Conservation (phyloP, 2,797 vertebrate species). For the Acrossocheilus wenchowensis region DNA sequence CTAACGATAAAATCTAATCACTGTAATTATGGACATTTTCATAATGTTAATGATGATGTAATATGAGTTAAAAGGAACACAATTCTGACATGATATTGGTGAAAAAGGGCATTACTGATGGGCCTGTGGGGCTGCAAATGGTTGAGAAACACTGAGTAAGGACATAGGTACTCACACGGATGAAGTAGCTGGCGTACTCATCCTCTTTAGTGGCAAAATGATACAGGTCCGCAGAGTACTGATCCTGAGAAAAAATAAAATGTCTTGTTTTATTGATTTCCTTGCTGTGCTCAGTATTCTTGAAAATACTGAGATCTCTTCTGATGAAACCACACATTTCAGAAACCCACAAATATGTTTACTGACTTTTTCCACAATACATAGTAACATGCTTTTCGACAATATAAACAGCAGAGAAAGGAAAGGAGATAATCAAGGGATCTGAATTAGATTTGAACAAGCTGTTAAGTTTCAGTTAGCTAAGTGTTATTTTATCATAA, state of each 20-base stretch:
- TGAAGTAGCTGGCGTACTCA: conserved; percentile 91
- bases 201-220: conserved; percentile 95
- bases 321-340: background rate
- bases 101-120: background rate
- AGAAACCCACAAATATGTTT: background rate
- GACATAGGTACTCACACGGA: conserved; percentile 80
- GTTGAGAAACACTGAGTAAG: background rate
- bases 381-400: background rate
- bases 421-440: background rate
- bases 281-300: background rate
- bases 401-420: background rate
- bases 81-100: background rate
- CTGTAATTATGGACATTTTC: background rate
- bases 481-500: background rate
- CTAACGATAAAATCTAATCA: background rate
- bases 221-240: conserved; percentile 95
- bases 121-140: background rate
- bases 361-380: background rate
- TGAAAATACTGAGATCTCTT: background rate
- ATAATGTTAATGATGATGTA: background rate
- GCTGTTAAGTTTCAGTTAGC: background rate
- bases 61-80: background rate
- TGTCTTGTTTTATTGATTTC: conserved; percentile 7
- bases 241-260: conserved; percentile 79
- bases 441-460: background rate